Evolutionary conservation across 2,888 invertebrate species (phyloP), one percentile per base, ranked within the genome.

Genomic region (Lottia scabra): DNA sequence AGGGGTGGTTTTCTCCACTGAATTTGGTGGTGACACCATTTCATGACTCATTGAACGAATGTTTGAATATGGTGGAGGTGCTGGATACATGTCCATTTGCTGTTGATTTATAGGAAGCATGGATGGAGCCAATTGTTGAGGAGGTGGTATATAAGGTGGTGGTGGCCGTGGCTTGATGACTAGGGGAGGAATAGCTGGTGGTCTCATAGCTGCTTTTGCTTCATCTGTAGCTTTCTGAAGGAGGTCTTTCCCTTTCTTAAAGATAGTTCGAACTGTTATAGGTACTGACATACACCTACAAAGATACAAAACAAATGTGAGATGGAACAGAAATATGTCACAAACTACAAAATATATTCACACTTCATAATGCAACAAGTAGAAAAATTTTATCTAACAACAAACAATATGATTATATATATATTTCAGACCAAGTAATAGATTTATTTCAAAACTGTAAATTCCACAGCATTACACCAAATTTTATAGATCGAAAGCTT

Each of bases 221-320:
- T 70, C 70, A n/a, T 75, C 77, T 30, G 75, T 74, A 30, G 83
- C 77, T 48, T 80, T 83, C 64, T 80, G 78, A 48, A 88, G 77
- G 71, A 86, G 81, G 48, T 76, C 80, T 19, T 78, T 78, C n/a
- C 85, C 87, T 80, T 88, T 88, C 65, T 94, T 94, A n/a, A 97
- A 93, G 2, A 98, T 92, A 1, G 96, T 93, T 76, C 97, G 92
- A 90, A 97, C 93, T 8, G 96, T 96, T 69, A 97, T 93, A 1
- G 98, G 97, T 88, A 98, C 95, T n/a, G 97, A 97, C 84, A 96
- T 93, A 83, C 94, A 95, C 86, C 92, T 91, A 85, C 23, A 87
- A 87, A 38, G 38, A 38, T 38, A 38, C 5, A 4, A 38, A 38
- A 38, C 5, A 38, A 38, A 38, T 6, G 38, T 38, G 5, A 38